Conservation (phyloP, 2,797 vertebrate genomes). For the Champsocephalus gunnari region DNA sequence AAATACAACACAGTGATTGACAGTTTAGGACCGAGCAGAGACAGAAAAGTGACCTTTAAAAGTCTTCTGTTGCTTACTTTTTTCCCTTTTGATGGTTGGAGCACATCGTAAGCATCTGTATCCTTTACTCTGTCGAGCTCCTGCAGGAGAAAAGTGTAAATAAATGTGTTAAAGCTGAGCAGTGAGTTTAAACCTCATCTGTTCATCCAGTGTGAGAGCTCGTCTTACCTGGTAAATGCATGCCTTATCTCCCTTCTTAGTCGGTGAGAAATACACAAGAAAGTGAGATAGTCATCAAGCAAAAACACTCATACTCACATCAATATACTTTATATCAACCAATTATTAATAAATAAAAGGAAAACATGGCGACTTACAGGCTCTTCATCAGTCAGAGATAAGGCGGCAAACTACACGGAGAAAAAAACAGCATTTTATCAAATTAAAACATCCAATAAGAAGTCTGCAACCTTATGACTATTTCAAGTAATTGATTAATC, state of each 20-base stretch:
- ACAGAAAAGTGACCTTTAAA: not conserved
- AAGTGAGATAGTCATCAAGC: not conserved
- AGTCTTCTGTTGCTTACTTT: conserved; percentile 51
- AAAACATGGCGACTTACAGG: conserved; percentile 42
- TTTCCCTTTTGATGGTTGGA: conserved; percentile 33
- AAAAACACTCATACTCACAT: not conserved
- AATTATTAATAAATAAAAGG: not conserved
- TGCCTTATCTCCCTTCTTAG: conserved; percentile 25
- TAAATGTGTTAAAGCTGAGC: not conserved
- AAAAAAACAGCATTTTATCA: not conserved
- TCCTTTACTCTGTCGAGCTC: conserved; percentile 48
- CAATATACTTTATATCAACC: not conserved
- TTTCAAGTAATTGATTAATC: not conserved
- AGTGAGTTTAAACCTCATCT: not conserved
- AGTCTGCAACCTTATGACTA: not conserved
- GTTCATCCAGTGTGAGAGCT: not conserved
- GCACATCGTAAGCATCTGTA: conserved; percentile 61
- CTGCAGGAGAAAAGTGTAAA: conserved; percentile 42
- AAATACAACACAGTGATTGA: conserved; percentile 25
- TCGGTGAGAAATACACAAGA: conserved; percentile 28
- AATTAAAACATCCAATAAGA: rapidly evolving
- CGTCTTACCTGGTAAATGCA: conserved; percentile 58
- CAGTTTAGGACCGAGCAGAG: not conserved
- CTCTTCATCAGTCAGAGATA: rapidly evolving
- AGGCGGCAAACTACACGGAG: conserved; percentile 39